Conservation (phyloP, 2,113 vertebrate species). For the Bambusicola thoracicus region DNA sequence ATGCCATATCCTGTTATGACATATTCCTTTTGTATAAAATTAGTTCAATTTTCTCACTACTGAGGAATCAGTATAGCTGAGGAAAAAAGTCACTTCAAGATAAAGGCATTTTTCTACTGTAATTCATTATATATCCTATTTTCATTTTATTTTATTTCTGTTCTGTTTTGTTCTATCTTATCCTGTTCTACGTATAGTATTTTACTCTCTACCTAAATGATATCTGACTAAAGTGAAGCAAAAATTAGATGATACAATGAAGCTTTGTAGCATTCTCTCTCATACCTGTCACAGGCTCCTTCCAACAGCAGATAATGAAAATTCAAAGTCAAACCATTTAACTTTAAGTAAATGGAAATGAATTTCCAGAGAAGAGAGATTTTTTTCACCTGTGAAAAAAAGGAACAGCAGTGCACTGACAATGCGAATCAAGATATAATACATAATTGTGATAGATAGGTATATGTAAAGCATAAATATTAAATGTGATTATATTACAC, state of each 20-base stretch:
- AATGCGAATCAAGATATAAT: slow-evolving; percentile 62
- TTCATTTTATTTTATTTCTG: slow-evolving; percentile 69
- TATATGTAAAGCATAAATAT: slow-evolving; percentile 54
- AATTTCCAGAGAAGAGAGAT: slow-evolving; percentile 70
- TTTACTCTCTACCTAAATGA: slow-evolving; percentile 73
- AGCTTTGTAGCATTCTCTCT: slow-evolving; percentile 66
- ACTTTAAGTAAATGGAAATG: slow-evolving; percentile 77
- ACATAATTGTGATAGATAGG: slow-evolving; percentile 61
- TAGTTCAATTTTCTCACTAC: slow-evolving; percentile 68
- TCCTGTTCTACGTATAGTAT: slow-evolving; percentile 63
- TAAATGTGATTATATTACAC: slow-evolving; percentile 53
- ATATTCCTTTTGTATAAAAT: slow-evolving; percentile 67
- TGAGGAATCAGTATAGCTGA: slow-evolving; percentile 53
- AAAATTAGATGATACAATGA: slow-evolving; percentile 77
- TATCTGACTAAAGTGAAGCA: slow-evolving; percentile 75
- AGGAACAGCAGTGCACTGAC: slow-evolving; percentile 50
- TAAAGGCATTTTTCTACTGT: slow-evolving; percentile 65
- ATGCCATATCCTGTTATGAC: slow-evolving; percentile 68
- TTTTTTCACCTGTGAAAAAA: slow-evolving; percentile 71
- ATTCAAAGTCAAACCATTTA: slow-evolving; percentile 79
- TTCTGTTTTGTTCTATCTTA: slow-evolving; percentile 74
- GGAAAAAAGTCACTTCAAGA: slow-evolving; percentile 50
- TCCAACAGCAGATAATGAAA: slow-evolving; percentile 76
- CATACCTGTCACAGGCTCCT: slow-evolving; percentile 71
- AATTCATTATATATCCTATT: slow-evolving; percentile 68